phyloP scores from a whole-genome alignment of 1,140 invertebrate genomes.

The Scaptodrosophila lebanonensis region DNA sequence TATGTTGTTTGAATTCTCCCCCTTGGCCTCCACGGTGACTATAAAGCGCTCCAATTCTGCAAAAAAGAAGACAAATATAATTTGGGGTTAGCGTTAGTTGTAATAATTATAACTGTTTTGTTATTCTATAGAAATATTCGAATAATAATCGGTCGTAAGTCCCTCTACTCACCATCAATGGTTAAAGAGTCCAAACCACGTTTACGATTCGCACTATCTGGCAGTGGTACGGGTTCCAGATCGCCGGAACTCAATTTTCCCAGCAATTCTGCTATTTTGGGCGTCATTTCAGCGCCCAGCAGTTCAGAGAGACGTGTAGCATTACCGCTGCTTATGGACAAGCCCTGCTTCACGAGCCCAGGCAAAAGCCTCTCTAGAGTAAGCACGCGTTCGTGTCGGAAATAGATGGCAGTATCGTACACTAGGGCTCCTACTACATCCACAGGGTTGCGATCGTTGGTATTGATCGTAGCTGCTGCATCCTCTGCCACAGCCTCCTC shows the following conservation, averaged over 20 bases:
- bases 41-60: slow-evolving; percentile 79
- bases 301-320: slow-evolving; percentile 81
- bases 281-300: slow-evolving; percentile 81
- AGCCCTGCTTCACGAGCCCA: slow-evolving; percentile 80
- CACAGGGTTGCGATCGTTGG: background rate
- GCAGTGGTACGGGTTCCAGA: slow-evolving; percentile 78
- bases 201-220: slow-evolving; percentile 64
- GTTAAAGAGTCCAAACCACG: slow-evolving; percentile 47
- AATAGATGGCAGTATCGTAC: slow-evolving; percentile 73
- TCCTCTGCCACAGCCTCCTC: background rate
- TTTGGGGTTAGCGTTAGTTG: too few relatives aligned
- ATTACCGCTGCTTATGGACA: slow-evolving; percentile 80
- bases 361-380: slow-evolving; percentile 77
- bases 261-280: slow-evolving; percentile 80
- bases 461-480: slow-evolving; percentile 1
- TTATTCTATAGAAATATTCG: background rate
- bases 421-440: slow-evolving; percentile 79
- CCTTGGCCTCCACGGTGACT: slow-evolving; percentile 78
- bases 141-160: background rate
- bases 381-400: slow-evolving; percentile 47
- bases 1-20: slow-evolving; percentile 78
- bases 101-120: too few relatives aligned
- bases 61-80: background rate
- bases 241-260: slow-evolving; percentile 82
- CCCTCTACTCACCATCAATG: slow-evolving; percentile 55